Base-by-base conservation (phyloP, 1,140 invertebrate genomes). In the Delia radicum region DNA sequence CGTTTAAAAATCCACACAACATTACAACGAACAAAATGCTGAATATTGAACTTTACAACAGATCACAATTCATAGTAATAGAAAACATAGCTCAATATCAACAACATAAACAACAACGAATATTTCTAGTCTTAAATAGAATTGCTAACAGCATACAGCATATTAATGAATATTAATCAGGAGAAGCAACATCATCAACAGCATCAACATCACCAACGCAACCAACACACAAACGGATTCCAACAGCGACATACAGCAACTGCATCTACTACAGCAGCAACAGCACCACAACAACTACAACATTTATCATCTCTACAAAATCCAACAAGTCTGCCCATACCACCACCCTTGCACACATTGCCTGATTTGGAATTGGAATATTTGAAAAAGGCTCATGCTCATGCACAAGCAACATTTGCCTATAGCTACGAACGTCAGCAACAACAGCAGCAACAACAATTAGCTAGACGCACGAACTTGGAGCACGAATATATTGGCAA, bases 401-500 rank as follows among this genome's bases (percentile, higher is more conserved):
- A 76, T 73, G 75, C 75, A 31, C 75, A 76, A 27, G 75, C 75
- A 21, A 67, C 76, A 28, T 69, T 77, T 26, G 76, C 67, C 33
- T 77, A 77, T 31, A 75, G 67, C 48, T 77, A 77, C 76, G 76
- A 75, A 48, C 55, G 80, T 77, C 80, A 77, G 62, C 77, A 75
- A 37, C 78, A 77, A 73, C 79, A 79, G 48, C 74, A 77, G 3
- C 76, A 77, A 26, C 77, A 72, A 28, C 72, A 75, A 63, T 21
- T 37, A 33, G 29, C 29, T 62, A 55, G 62, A 69, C 65, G 65
- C 65, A 69, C 65, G 65, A 69, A 69, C 24, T 37, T 69, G n/a
- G 65, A 69, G 24, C 65, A 69, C 65, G 65, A 69, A 69, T 69
- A 69, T 69, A 37, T 69, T 33, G 65, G 31, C 65, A 69, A 69